phyloP scores from a whole-genome alignment of 1,140 invertebrate species.

The Macrotrachela quadricornifera region DNA sequence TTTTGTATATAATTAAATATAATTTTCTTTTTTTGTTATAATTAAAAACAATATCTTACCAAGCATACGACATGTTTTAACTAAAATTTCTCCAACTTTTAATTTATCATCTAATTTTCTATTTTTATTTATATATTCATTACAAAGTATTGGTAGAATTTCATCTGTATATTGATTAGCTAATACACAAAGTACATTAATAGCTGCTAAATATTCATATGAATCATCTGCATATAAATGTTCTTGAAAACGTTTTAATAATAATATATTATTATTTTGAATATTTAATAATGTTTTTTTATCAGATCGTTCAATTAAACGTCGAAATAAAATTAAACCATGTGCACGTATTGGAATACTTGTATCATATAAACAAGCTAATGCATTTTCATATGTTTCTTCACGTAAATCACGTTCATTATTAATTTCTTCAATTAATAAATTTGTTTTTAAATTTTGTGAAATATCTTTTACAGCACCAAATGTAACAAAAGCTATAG shows the following conservation, averaged over 20 bases:
- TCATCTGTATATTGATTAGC: conserved; percentile 42
- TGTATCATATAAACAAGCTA: conserved; percentile 46
- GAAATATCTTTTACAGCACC: too few species aligned
- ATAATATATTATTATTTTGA: conserved; percentile 40
- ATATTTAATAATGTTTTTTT: conserved; percentile 24
- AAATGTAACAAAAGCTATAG: too few species aligned
- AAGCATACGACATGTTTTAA: conserved; percentile 46
- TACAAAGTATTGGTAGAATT: conserved; percentile 42
- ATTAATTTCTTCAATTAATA: conserved; percentile 22
- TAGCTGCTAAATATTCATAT: conserved; percentile 55
- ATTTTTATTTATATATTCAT: conserved; percentile 37
- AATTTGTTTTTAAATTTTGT: not conserved
- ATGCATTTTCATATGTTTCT: conserved; percentile 22
- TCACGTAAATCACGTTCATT: conserved; percentile 16
- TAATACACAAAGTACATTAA: conserved; percentile 48
- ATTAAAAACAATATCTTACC: conserved; percentile 32
- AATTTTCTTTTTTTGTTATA: not conserved
- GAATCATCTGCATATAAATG: conserved; percentile 55
- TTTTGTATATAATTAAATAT: too few species aligned
- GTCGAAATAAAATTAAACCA: conserved; percentile 47
- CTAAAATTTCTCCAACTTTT: conserved; percentile 59
- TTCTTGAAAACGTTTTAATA: conserved; percentile 42
- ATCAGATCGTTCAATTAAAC: conserved; percentile 46
- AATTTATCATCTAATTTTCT: conserved; percentile 38
- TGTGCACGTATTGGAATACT: conserved; percentile 55